These are phyloP conservation scores for Nannospalax galili DNA, from an alignment of 2,113 vertebrate species.

Conservation along the genomic window DNA sequence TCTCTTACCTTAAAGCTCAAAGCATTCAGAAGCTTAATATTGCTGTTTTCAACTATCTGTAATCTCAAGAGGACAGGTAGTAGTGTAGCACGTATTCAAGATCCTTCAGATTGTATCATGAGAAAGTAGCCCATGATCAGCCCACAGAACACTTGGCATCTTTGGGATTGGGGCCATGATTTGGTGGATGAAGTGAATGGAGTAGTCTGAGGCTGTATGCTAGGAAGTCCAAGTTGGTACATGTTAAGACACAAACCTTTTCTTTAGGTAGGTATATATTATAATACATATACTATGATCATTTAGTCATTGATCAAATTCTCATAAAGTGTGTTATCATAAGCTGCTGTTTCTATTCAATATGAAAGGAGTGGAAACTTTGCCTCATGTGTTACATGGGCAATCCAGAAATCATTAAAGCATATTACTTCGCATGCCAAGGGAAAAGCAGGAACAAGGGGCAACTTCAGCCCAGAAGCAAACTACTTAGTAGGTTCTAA, in stretches of 20 bases:
- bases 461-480: background rate
- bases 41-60: background rate
- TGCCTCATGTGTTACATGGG: background rate
- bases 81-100: background rate
- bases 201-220: background rate
- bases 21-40: background rate
- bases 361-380: background rate
- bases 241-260: too few relatives aligned
- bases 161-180: background rate
- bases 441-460: background rate
- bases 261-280: background rate
- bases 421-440: background rate
- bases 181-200: accelerated
- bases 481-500: background rate
- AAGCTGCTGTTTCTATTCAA: background rate
- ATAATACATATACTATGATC: background rate
- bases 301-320: background rate
- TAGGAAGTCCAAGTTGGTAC: background rate
- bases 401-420: background rate
- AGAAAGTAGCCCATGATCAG: background rate
- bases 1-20: background rate
- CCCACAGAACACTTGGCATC: background rate
- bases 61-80: background rate
- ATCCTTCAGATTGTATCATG: background rate
- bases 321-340: background rate